These are phyloP conservation scores for Drosophila punjabiensis DNA, from an alignment of 1,140 invertebrate species.

Conservation along the genomic window DNA sequence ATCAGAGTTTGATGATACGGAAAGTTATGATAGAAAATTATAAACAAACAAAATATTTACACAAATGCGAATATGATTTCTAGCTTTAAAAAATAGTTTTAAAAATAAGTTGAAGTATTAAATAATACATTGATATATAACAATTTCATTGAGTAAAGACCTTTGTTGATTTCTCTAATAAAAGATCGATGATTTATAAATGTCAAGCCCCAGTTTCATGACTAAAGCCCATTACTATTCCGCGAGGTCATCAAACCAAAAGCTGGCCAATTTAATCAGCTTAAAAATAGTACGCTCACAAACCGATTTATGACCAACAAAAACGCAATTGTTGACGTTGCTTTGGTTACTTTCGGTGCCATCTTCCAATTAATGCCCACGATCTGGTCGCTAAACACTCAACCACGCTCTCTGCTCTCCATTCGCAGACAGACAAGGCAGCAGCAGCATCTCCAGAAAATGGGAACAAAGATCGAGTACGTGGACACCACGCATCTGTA, in stretches of 20 bases:
- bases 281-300: conserved; percentile 47
- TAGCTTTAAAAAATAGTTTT: not conserved
- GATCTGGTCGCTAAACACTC: conserved; percentile 44
- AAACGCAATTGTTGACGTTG: conserved; percentile 44
- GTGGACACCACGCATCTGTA: conserved; percentile 95
- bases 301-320: conserved; percentile 60
- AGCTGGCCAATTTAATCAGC: conserved; percentile 66
- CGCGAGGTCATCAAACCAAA: conserved; percentile 73
- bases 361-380: conserved; percentile 44
- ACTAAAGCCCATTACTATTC: conserved; percentile 25
- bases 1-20: conserved; percentile 20
- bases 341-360: conserved; percentile 38
- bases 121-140: not conserved
- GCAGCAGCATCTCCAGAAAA: conserved; percentile 82
- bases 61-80: not conserved
- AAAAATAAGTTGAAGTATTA: not conserved
- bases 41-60: not conserved
- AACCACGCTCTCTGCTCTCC: conserved; percentile 41
- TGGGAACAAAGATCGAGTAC: conserved; percentile 96
- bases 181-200: conserved; percentile 13
- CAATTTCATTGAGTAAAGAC: not conserved
- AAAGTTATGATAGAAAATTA: not conserved
- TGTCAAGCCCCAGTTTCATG: conserved; percentile 40
- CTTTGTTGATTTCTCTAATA: not conserved
- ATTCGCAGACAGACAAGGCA: conserved; percentile 53